These are phyloP conservation scores for Cheilosia scutellata DNA, from an alignment of 2,888 invertebrate species.

Conservation along the genomic window DNA sequence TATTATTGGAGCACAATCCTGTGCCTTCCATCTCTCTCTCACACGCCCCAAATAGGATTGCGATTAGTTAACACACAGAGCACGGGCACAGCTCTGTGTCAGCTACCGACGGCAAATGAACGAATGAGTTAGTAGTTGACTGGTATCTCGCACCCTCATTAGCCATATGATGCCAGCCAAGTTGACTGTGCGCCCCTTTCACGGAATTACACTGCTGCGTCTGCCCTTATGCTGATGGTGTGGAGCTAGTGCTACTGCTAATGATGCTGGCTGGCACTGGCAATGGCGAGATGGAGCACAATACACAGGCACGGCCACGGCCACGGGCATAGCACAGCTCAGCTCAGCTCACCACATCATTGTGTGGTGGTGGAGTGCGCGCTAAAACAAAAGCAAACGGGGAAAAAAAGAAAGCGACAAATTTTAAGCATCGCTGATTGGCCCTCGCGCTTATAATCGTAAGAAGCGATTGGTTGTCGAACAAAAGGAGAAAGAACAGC, in stretches of 20 bases:
- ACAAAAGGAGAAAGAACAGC: constrained; percentile 69
- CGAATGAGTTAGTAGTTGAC: constrained; percentile 66
- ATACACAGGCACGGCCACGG: constrained; percentile 11
- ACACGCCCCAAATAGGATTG: constrained; percentile 60
- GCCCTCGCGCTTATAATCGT: constrained; percentile 75
- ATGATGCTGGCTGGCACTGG: constrained; percentile 32
- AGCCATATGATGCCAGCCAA: constrained; percentile 37
- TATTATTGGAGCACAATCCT: constrained; percentile 38
- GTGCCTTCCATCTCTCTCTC: constrained; percentile 55
- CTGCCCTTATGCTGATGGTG: background rate
- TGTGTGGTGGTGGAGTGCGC: constrained; percentile 62
- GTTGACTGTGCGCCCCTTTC: constrained; percentile 24
- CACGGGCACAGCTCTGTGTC: background rate
- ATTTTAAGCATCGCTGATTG: constrained; percentile 76
- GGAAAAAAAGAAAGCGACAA: constrained; percentile 66
- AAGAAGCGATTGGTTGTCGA: constrained; percentile 74
- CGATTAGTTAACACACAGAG: constrained; percentile 56
- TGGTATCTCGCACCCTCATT: constrained; percentile 70
- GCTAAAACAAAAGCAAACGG: constrained; percentile 67
- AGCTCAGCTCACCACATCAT: background rate
- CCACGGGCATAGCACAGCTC: background rate
- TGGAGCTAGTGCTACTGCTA: constrained; percentile 22
- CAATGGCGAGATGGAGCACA: constrained; percentile 13
- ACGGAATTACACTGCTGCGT: constrained; percentile 12
- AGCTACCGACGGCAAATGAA: constrained; percentile 71